Evolutionary conservation across 2,113 vertebrate genomes (phyloP).

Genomic region (Lepus europaeus): DNA sequence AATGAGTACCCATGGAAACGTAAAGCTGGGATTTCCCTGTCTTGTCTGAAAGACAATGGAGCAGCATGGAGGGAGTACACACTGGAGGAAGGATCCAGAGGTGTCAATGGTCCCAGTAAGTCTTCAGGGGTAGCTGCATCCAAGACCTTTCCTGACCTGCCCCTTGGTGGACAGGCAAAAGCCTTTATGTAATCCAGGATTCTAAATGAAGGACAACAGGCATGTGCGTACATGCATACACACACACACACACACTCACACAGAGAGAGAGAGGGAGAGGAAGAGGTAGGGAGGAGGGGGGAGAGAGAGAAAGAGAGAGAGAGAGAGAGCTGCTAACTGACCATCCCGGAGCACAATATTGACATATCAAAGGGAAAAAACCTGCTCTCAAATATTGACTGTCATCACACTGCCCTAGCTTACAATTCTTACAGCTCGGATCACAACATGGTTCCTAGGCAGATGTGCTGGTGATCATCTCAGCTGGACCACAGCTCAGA

Average conservation of each 20-base stretch:
- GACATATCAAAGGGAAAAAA: not conserved
- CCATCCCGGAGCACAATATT: not conserved
- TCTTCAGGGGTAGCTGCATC: not conserved
- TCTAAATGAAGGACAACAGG: constrained; percentile 24
- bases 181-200: not conserved
- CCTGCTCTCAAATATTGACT: not conserved
- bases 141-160: not conserved
- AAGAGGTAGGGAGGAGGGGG: no score
- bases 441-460: constrained; percentile 6
- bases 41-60: not conserved
- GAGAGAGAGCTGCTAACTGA: not conserved
- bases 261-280: no score
- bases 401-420: not conserved
- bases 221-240: not conserved
- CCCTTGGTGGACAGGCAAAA: not conserved
- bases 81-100: not conserved
- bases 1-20: not conserved
- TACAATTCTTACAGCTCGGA: constrained; percentile 1
- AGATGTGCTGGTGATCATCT: not conserved
- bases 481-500: constrained; percentile 21
- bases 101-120: not conserved
- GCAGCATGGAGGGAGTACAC: not conserved
- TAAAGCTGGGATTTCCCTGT: not conserved
- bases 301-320: not conserved
- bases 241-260: no score